Percentiles rank a stretch among this genome's conserved stretches.
Conservation (phyloP, 2,888 invertebrate species). For the Bimastos eiseni region DNA sequence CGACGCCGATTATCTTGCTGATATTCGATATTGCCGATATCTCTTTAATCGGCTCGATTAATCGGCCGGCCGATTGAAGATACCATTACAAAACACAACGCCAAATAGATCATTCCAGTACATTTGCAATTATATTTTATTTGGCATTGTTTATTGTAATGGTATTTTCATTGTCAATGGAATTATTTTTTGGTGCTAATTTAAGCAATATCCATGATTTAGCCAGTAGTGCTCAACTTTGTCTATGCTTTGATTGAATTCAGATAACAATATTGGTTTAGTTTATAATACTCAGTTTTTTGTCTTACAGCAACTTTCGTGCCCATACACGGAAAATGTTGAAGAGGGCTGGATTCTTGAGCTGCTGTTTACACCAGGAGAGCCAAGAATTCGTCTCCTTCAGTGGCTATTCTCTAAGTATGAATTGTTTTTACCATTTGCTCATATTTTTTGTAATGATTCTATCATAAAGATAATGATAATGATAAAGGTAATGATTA, state of each 20-base stretch:
- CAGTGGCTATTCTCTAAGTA: constrained; percentile 30
- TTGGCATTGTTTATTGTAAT: not conserved
- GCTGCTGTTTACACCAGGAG: constrained; percentile 27
- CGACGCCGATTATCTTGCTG: no score
- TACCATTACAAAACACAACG: no score
- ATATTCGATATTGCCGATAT: no score
- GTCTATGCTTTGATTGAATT: not conserved
- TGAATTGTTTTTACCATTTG: not conserved
- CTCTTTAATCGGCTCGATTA: no score
- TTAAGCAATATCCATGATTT: not conserved
- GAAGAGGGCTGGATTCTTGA: constrained; percentile 29
- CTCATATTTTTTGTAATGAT: not conserved
- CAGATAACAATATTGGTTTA: not conserved
- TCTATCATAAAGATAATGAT: no score
- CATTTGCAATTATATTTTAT: no score
- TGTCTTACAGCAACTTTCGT: constrained; percentile 26
- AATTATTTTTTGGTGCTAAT: not conserved
- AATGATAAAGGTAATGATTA: no score
- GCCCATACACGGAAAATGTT: constrained; percentile 29
- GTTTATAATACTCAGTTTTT: not conserved
- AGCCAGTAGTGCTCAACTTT: not conserved
- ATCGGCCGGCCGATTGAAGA: no score
- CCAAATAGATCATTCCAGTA: no score
- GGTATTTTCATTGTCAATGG: not conserved
- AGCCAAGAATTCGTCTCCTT: constrained; percentile 26